Base-by-base conservation (phyloP, 1,140 invertebrate species). In the Bilobella aurantiaca region DNA sequence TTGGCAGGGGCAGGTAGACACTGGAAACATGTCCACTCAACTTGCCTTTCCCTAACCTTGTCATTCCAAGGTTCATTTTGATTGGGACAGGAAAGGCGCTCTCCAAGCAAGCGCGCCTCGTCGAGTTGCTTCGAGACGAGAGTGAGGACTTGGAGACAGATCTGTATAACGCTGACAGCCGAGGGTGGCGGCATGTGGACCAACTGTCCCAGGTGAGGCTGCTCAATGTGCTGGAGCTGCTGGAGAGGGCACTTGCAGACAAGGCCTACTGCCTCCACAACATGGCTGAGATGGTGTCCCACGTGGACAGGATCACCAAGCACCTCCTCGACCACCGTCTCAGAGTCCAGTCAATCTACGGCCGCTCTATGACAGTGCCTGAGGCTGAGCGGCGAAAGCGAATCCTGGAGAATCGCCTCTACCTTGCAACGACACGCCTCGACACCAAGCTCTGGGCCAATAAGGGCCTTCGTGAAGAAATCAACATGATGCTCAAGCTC, bases 401-500 rank as follows among this genome's bases (percentile, higher is more conserved):
- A n/a, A 56, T 64, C 23, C 46, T 69, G n/a, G 68, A 69, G 59
- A 61, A 69, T 58, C 61, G 62, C 14, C 58, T 69, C 27, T 67
- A 67, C 57, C 61, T 63, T 34, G 42, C 16, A 2, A 63, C 62
- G 1, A 62, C 65, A 23, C 62, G 65, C 46, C 64, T 66, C 47
- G 68, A 69, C 42, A 61, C 61, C 0, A 34, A 63, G 14, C 60
- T 66, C 3, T 21, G 56, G 0, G 49, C 47, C 1, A 69, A 69
- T 25, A 61, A 66, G 23, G 58, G 46, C 21, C 29, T 69, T 0
- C 62, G 62, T 34, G 58, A 58, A 3, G 68, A 69, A 64, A 69
- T 69, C 23, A 66, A 69, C 28, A 69, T 69, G 68, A 69, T 69
- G 68, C 62, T 69, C 28, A 66, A 64, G 58, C 25, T 69, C 0